Conservation (phyloP, 2,113 vertebrate genomes). For the Prunella fulvescens region DNA sequence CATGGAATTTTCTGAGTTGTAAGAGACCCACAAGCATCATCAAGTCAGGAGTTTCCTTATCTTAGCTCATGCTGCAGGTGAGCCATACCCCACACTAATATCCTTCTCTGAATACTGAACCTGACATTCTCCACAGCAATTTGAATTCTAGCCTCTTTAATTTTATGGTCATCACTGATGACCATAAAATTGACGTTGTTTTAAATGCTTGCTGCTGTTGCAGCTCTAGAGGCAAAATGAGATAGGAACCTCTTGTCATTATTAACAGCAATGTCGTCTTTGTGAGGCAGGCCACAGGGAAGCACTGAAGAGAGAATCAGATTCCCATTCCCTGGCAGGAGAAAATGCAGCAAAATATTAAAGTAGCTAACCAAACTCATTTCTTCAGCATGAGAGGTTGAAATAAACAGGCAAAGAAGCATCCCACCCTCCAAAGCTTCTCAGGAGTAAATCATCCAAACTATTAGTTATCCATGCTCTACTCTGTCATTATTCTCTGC, state of each 20-base stretch:
- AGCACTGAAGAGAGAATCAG: background rate
- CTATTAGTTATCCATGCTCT: constrained; percentile 15
- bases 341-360: background rate
- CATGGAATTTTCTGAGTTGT: background rate
- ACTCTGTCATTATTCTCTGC: constrained; percentile 38
- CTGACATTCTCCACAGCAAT: constrained; percentile 27
- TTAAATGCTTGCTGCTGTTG: background rate
- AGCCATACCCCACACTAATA: constrained; percentile 33
- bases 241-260: background rate
- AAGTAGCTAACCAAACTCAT: background rate
- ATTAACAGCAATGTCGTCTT: background rate
- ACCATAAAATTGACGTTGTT: background rate
- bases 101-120: constrained; percentile 33
- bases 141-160: background rate
- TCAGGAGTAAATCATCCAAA: constrained; percentile 51
- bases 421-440: constrained; percentile 15
- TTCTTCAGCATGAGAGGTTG: background rate
- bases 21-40: background rate
- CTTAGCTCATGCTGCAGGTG: constrained; percentile 51
- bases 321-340: background rate
- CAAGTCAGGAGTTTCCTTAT: background rate
- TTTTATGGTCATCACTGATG: background rate
- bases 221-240: background rate
- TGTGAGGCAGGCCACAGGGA: background rate
- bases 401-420: constrained; percentile 12